Evolutionary conservation across 2,113 vertebrate genomes (phyloP), one percentile per base, ranked within the genome.

Genomic region (Entosphenus tridentatus): DNA sequence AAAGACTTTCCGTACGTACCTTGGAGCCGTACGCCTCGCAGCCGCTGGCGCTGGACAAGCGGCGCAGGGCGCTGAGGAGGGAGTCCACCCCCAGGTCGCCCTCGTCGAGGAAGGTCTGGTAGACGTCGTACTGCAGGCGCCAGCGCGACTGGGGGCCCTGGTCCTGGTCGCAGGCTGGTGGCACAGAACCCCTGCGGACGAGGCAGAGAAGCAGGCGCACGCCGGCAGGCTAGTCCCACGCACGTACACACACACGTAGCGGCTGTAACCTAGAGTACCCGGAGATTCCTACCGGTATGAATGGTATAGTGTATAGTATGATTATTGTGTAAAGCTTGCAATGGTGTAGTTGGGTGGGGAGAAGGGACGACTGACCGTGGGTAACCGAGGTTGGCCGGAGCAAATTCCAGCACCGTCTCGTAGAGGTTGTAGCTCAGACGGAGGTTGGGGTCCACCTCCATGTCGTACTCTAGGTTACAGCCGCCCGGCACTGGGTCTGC

Each of bases 401-500:
- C 87, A 75, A 97, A 95, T 5, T 76, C 81, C 71, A 97, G 80
- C 2, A 76, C 80, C 10, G 79, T 87, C 75, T 87, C 85, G 55
- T 83, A 87, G 74, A 89, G 72, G 1, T 86, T 87, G 77, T 92
- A 95, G 55, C 75, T 79, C 69, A 97, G 68, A 71, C 95, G 85
- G 77, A 97, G 72, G 71, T 88, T 96, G 9, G 91, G 85, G 76
- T 97, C 90, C 3, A 82, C 78, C 57, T 84, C 82, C 77, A 93
- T 77, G 70, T 83, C 79, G 75, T 82, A 89, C 73, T 86, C 87
- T 13, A 80, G 75, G 77, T 88, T 95, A 75, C 93, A 97, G 13
- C 82, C 91, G 70, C 93, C 93, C 67, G 93, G 93, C 58, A 96
- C 73, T 4, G 93, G 93, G 77, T 95, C 93, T 96, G 62, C 14